phyloP scores from a whole-genome alignment of 2,888 invertebrate species.

The Cryptus viduatorius region DNA sequence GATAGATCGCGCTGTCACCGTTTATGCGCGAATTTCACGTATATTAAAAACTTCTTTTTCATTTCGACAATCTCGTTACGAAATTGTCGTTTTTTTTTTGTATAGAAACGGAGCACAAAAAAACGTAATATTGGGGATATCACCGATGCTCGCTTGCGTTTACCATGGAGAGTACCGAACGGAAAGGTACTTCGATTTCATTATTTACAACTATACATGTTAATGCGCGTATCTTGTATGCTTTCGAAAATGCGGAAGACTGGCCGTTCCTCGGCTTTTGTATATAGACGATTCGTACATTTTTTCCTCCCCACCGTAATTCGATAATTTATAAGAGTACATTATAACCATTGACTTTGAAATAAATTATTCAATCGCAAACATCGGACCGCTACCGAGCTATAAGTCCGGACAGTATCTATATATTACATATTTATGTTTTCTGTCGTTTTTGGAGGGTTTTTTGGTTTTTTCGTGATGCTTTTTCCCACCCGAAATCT shows the following conservation, averaged over 20 bases:
- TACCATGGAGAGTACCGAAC: not conserved
- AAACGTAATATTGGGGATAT: not conserved
- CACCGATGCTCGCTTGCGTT: not conserved
- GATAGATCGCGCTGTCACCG: not conserved
- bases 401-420: not conserved
- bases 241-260: not conserved
- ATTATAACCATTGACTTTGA: not conserved
- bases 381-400: not conserved
- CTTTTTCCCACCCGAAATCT: not conserved
- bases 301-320: not conserved
- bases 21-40: not conserved
- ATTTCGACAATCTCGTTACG: not conserved
- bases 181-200: not conserved
- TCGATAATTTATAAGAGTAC: not conserved
- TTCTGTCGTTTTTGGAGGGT: not conserved
- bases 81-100: constrained; percentile 10
- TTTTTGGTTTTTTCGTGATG: not conserved
- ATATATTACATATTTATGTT: not conserved
- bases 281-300: constrained; percentile 2
- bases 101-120: not conserved
- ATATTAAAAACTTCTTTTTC: not conserved
- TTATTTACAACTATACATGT: not conserved
- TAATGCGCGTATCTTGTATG: not conserved
- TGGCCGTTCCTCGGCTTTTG: not conserved
- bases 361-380: not conserved